Evolutionary conservation across 1,140 invertebrate species (phyloP).

Genomic region (Brachionus paranguensis): DNA sequence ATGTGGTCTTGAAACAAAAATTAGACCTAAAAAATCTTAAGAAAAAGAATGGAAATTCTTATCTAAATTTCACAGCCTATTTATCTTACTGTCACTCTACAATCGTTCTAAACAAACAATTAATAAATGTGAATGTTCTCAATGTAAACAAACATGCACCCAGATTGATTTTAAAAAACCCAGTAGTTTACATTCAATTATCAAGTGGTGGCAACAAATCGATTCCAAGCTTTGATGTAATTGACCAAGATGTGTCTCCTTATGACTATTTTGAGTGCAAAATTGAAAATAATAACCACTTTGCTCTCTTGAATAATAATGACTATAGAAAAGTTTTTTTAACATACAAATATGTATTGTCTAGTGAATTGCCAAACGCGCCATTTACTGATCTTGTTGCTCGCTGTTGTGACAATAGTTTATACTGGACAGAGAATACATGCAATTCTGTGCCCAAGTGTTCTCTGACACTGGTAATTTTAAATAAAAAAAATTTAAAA

Average conservation of each 20-base stretch:
- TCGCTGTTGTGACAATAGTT: constrained; percentile 5
- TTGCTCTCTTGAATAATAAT: constrained; percentile 22
- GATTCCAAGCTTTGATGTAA: constrained; percentile 3
- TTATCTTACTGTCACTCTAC: background rate
- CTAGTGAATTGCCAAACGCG: background rate
- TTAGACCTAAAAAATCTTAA: background rate
- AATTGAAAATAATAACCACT: background rate
- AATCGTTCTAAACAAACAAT: background rate
- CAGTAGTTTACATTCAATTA: background rate
- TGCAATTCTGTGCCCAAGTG: constrained; percentile 16
- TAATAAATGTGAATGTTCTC: background rate
- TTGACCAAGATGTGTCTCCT: constrained; percentile 12
- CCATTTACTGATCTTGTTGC: background rate
- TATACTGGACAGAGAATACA: constrained; percentile 14
- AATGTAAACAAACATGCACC: constrained; percentile 13
- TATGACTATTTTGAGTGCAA: constrained; percentile 17
- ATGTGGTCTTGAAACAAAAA: background rate
- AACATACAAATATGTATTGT: background rate
- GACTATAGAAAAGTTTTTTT: background rate
- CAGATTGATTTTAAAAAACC: background rate
- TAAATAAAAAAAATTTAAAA: background rate
- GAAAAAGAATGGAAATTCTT: background rate
- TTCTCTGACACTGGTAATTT: background rate
- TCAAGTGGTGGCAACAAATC: background rate
- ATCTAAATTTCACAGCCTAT: background rate